Evolutionary conservation across 2,888 invertebrate genomes (phyloP).

Genomic region (Drosophila dives): DNA sequence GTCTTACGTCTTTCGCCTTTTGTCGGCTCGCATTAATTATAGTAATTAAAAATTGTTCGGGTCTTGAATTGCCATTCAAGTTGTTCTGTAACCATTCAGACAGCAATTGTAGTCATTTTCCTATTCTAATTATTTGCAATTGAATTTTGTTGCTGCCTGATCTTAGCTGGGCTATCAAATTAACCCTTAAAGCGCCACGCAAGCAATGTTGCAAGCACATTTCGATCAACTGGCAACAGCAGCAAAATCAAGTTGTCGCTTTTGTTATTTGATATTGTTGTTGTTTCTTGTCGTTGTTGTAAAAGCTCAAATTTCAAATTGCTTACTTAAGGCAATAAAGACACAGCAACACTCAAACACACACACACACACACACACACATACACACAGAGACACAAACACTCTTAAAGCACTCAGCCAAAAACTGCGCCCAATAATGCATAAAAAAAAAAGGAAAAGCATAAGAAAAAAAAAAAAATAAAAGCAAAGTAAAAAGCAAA

Average conservation of each 20-base stretch:
- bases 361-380: constrained; percentile 22
- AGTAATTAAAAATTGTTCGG: constrained; percentile 69
- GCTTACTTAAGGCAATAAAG: constrained; percentile 77
- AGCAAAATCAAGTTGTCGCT: constrained; percentile 35
- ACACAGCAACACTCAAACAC: constrained; percentile 57
- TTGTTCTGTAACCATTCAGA: constrained; percentile 30
- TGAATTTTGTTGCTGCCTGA: constrained; percentile 22
- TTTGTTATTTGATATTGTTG: constrained; percentile 23
- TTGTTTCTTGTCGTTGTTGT: constrained; percentile 38
- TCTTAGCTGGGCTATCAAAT: constrained; percentile 60
- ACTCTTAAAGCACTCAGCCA: constrained; percentile 54
- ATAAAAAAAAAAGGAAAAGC: constrained; percentile 14
- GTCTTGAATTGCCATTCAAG: constrained; percentile 42
- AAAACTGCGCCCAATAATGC: constrained; percentile 53
- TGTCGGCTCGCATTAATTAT: constrained; percentile 68
- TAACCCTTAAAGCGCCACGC: constrained; percentile 66
- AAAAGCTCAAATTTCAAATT: constrained; percentile 77
- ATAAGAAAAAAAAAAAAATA: constrained; percentile 35
- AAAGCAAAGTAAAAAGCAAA: constrained; percentile 56
- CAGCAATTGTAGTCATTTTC: constrained; percentile 8
- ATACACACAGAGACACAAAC: constrained; percentile 10
- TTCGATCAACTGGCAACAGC: constrained; percentile 48
- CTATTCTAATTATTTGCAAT: background rate
- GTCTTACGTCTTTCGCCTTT: background rate
- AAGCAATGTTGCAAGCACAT: constrained; percentile 65